Conservation (phyloP, 2,888 invertebrate genomes). For the Morpho deidamia region DNA sequence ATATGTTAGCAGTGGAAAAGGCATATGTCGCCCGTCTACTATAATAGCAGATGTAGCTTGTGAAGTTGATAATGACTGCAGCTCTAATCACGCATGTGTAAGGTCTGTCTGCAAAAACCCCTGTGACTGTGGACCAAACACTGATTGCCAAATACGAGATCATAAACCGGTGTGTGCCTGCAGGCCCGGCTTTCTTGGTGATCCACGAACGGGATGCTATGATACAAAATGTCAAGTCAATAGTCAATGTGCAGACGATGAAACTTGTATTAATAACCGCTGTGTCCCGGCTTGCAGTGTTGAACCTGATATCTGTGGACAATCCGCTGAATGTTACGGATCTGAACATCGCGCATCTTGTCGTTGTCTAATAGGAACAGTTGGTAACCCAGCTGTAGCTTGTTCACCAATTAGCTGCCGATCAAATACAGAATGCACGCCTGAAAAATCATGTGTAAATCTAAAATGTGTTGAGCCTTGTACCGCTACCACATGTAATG, state of each 20-base stretch:
- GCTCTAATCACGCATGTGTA: slow-evolving; percentile 86
- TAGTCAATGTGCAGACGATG: slow-evolving; percentile 88
- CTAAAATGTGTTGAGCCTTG: slow-evolving; percentile 89
- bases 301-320: slow-evolving; percentile 85
- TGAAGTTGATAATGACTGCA: slow-evolving; percentile 87
- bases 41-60: slow-evolving; percentile 82
- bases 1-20: slow-evolving; percentile 91
- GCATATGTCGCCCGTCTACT: slow-evolving; percentile 86
- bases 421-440: slow-evolving; percentile 88
- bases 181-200: slow-evolving; percentile 89
- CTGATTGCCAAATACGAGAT: slow-evolving; percentile 89
- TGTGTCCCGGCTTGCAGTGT: slow-evolving; percentile 89
- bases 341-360: slow-evolving; percentile 89
- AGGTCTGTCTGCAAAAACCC: slow-evolving; percentile 89
- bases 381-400: slow-evolving; percentile 87
- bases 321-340: slow-evolving; percentile 88
- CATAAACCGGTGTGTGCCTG: slow-evolving; percentile 94
- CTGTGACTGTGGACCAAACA: slow-evolving; percentile 90
- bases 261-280: slow-evolving; percentile 89
- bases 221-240: slow-evolving; percentile 86
- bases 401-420: slow-evolving; percentile 91
- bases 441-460: slow-evolving; percentile 89
- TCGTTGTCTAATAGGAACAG: slow-evolving; percentile 88
- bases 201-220: slow-evolving; percentile 89
- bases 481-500: slow-evolving; percentile 82